These are phyloP conservation scores for Trissolcus brochymenae DNA, from an alignment of 2,888 invertebrate genomes.

Conservation along the genomic window DNA sequence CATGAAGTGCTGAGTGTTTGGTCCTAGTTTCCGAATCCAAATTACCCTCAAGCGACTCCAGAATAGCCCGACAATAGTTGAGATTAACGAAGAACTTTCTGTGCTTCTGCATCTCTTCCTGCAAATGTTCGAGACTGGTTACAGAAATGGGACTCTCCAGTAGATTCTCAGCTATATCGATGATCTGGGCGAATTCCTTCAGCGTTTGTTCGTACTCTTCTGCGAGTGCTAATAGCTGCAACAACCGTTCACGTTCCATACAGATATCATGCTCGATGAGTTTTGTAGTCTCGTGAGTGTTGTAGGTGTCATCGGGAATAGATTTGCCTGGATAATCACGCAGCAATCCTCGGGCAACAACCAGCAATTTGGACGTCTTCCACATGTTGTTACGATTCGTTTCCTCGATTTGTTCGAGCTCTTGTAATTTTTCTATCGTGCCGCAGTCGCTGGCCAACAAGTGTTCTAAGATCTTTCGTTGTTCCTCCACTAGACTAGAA, in stretches of 20 bases:
- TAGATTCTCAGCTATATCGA: conserved; percentile 88
- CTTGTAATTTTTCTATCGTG: conserved; percentile 82
- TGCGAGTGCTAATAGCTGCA: conserved; percentile 85
- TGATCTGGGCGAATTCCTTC: conserved; percentile 90
- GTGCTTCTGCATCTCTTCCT: conserved; percentile 92
- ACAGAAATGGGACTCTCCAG: conserved; percentile 87
- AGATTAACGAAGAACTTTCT: conserved; percentile 92
- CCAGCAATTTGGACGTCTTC: conserved; percentile 81
- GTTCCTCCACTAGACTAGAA: conserved; percentile 68
- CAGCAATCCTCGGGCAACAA: conserved; percentile 81
- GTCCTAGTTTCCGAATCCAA: conserved; percentile 87
- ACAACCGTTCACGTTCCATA: conserved; percentile 85
- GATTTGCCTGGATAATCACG: conserved; percentile 84
- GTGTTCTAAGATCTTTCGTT: conserved; percentile 77
- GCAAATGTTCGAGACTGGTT: conserved; percentile 86
- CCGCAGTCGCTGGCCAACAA: conserved; percentile 81
- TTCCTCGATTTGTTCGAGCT: conserved; percentile 84
- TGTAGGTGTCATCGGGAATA: conserved; percentile 83
- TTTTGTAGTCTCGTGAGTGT: conserved; percentile 82
- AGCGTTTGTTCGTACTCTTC: conserved; percentile 93
- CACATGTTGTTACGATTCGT: conserved; percentile 81
- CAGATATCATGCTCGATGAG: conserved; percentile 84
- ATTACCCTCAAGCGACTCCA: conserved; percentile 90
- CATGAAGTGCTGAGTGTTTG: conserved; percentile 85
- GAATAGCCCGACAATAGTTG: conserved; percentile 89